Percentiles rank a stretch among this genome's conserved stretches.
These are phyloP conservation scores for Diachrysia chrysitis DNA, from an alignment of 2,888 invertebrate genomes.

Conservation along the genomic window DNA sequence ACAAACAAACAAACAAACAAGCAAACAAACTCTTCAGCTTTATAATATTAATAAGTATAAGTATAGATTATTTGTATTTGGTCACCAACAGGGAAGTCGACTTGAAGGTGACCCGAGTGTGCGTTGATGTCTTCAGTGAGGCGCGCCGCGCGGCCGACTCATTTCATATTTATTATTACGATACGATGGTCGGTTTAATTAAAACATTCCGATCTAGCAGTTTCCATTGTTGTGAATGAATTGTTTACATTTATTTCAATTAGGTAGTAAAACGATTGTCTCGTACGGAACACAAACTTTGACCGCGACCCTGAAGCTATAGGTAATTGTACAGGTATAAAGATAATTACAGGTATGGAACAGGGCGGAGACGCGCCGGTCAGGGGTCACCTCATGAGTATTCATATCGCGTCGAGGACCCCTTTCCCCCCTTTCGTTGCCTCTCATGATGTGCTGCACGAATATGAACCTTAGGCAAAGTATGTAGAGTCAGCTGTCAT, in stretches of 20 bases:
- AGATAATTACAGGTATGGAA: background rate
- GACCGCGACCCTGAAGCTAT: constrained; percentile 4
- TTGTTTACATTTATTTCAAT: no score
- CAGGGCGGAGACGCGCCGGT: background rate
- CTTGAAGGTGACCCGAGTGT: background rate
- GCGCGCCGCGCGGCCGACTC: background rate
- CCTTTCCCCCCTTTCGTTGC: background rate
- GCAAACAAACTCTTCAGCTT: no score
- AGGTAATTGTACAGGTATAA: background rate
- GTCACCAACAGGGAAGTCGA: background rate
- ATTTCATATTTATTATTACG: background rate
- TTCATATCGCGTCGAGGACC: constrained; percentile 1
- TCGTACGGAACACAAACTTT: background rate
- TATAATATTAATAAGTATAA: no score
- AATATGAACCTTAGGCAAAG: background rate
- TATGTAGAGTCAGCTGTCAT: background rate
- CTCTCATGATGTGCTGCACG: background rate
- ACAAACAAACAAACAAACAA: no score
- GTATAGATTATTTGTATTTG: no score
- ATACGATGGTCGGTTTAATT: background rate
- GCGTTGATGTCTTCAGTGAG: constrained; percentile 4
- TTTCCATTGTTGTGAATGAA: background rate
- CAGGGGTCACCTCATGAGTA: constrained; percentile 14
- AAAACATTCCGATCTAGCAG: constrained; percentile 2
- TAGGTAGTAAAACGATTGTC: background rate